phyloP scores from a whole-genome alignment of 2,888 invertebrate genomes.

The Heliothis peltigera region DNA sequence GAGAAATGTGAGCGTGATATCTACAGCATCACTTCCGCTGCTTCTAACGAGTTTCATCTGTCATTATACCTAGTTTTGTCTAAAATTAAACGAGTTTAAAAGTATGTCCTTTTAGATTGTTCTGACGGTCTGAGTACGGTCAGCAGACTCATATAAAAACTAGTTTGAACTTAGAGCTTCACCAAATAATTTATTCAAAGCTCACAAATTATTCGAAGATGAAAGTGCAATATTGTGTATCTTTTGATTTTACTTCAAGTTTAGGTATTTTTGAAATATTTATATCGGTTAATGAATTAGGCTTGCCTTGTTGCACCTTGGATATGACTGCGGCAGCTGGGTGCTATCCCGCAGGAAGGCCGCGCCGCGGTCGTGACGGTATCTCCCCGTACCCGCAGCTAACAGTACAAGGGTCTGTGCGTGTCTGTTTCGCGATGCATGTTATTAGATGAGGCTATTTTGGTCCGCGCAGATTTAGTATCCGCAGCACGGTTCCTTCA shows the following conservation, averaged over 20 bases:
- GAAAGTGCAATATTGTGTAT: constrained; percentile 24
- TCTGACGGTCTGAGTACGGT: neutral
- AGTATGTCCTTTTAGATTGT: neutral
- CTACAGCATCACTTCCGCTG: constrained; percentile 35
- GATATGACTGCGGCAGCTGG: constrained; percentile 9
- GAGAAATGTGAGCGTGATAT: constrained; percentile 74
- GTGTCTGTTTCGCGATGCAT: constrained; percentile 76
- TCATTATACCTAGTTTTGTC: neutral
- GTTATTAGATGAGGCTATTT: constrained; percentile 85
- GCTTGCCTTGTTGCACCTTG: constrained; percentile 5
- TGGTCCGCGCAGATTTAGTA: constrained; percentile 82
- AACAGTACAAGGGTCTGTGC: constrained; percentile 76
- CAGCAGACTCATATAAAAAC: neutral
- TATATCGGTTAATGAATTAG: constrained; percentile 14
- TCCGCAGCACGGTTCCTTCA: constrained; percentile 85
- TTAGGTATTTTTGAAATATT: constrained; percentile 1
- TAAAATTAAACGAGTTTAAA: neutral
- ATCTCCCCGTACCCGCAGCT: constrained; percentile 64
- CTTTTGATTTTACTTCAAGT: constrained; percentile 6
- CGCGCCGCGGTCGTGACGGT: constrained; percentile 42
- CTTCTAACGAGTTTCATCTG: constrained; percentile 11
- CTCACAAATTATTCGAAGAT: constrained; percentile 52
- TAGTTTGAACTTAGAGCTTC: constrained; percentile 52
- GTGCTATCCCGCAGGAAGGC: constrained; percentile 38
- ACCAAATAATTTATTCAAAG: constrained; percentile 63